phyloP scores from a whole-genome alignment of 1,140 invertebrate genomes.

The Sitophilus oryzae region DNA sequence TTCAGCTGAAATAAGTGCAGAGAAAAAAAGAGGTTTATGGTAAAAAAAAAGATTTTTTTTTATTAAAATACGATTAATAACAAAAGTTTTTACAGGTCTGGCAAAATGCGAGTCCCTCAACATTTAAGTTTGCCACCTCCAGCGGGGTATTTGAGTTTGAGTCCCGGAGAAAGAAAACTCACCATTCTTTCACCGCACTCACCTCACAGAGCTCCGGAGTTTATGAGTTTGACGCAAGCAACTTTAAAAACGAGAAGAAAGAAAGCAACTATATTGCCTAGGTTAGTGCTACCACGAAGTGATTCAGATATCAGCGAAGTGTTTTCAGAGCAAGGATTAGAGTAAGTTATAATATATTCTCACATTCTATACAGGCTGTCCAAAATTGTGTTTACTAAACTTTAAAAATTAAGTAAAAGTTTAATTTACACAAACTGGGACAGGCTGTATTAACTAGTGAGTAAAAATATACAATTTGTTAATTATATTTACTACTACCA shows the following conservation, averaged over 20 bases:
- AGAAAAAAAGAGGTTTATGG: conserved; percentile 59
- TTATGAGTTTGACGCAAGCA: conserved; percentile 53
- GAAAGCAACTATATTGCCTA: conserved; percentile 67
- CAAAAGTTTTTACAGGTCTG: conserved; percentile 42
- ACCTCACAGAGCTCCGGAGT: conserved; percentile 54
- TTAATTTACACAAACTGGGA: too few species aligned
- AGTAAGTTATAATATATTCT: conserved; percentile 48
- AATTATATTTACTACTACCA: conserved; percentile 14
- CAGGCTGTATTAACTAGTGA: too few species aligned
- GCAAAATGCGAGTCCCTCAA: conserved; percentile 52
- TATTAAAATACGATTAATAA: background rate
- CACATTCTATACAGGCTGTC: background rate
- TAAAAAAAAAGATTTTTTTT: conserved; percentile 11
- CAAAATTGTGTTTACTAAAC: background rate
- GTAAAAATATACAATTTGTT: too few species aligned
- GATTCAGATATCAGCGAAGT: conserved; percentile 61
- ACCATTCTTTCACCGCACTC: conserved; percentile 71
- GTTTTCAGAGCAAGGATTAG: conserved; percentile 54
- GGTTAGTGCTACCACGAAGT: conserved; percentile 64
- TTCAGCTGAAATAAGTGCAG: conserved; percentile 45
- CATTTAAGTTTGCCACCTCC: conserved; percentile 63
- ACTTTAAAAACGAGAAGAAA: conserved; percentile 61
- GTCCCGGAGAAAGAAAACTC: conserved; percentile 54
- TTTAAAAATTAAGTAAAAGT: too few species aligned
- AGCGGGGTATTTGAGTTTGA: conserved; percentile 46